These are phyloP conservation scores for Frankliniella intonsa DNA, from an alignment of 2,888 invertebrate genomes.

Conservation along the genomic window DNA sequence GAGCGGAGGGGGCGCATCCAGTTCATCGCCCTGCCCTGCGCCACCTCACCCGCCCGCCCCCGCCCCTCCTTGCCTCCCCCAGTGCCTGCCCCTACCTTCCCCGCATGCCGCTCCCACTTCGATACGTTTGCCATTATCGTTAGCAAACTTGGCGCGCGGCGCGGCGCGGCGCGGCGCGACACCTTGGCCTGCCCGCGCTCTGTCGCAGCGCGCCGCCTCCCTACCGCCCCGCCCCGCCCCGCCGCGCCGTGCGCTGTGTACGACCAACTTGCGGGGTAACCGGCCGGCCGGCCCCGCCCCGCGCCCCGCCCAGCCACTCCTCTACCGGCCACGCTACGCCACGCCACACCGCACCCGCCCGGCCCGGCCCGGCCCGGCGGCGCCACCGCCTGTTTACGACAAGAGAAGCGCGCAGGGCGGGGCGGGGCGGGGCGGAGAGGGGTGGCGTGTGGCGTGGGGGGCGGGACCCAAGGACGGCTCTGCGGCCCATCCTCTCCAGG, in stretches of 20 bases:
- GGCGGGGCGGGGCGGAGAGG: not conserved
- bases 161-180: no score
- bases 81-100: not conserved
- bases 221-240: not conserved
- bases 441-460: no score
- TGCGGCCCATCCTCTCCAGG: no score
- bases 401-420: no score
- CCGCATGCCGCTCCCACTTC: not conserved
- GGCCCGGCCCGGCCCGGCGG: not conserved
- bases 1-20: not conserved
- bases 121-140: conserved; percentile 19
- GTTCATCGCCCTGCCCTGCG: not conserved
- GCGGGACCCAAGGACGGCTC: no score
- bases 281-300: not conserved
- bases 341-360: no score
- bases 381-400: conserved; percentile 10
- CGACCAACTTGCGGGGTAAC: not conserved
- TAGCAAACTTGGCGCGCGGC: not conserved
- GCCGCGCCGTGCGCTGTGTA: not conserved
- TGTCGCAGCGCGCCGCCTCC: not conserved
- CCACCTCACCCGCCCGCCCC: not conserved
- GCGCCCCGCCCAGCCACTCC: not conserved
- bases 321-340: no score
- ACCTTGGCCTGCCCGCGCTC: no score
- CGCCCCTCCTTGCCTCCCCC: not conserved